These are phyloP conservation scores for Dermolepida albohirtum DNA, from an alignment of 2,888 invertebrate genomes.

Conservation along the genomic window DNA sequence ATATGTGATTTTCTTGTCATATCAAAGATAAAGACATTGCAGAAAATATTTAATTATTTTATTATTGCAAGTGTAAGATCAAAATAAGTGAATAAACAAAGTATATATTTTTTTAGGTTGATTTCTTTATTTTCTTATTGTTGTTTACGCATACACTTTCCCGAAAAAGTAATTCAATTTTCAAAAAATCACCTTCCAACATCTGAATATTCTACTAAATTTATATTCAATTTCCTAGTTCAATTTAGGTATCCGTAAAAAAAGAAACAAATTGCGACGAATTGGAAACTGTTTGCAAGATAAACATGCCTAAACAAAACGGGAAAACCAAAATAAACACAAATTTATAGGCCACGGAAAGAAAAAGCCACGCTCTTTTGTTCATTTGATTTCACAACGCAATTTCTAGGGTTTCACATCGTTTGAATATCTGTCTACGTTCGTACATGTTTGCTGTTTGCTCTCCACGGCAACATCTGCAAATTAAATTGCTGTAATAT, in stretches of 20 bases:
- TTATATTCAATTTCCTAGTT: not conserved
- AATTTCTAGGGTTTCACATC: not conserved
- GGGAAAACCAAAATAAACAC: not conserved
- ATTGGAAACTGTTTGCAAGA: not conserved
- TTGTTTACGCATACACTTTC: too few relatives aligned
- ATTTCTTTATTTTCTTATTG: too few relatives aligned
- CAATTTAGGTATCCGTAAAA: not conserved
- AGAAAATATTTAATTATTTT: too few relatives aligned
- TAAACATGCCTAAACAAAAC: not conserved
- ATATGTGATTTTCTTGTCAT: too few relatives aligned
- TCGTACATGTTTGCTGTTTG: not conserved
- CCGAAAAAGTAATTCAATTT: not conserved
- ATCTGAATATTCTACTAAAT: not conserved
- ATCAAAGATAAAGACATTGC: too few relatives aligned
- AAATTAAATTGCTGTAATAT: too few relatives aligned
- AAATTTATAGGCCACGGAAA: not conserved
- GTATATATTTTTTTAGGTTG: too few relatives aligned
- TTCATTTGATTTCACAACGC: not conserved
- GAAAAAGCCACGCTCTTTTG: not conserved
- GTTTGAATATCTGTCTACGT: not conserved
- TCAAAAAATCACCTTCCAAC: not conserved
- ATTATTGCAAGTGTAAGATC: too few relatives aligned
- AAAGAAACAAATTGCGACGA: not conserved
- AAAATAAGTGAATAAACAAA: too few relatives aligned
- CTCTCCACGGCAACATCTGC: too few relatives aligned